phyloP scores from a whole-genome alignment of 1,140 invertebrate species.

The Fopius arisanus region DNA sequence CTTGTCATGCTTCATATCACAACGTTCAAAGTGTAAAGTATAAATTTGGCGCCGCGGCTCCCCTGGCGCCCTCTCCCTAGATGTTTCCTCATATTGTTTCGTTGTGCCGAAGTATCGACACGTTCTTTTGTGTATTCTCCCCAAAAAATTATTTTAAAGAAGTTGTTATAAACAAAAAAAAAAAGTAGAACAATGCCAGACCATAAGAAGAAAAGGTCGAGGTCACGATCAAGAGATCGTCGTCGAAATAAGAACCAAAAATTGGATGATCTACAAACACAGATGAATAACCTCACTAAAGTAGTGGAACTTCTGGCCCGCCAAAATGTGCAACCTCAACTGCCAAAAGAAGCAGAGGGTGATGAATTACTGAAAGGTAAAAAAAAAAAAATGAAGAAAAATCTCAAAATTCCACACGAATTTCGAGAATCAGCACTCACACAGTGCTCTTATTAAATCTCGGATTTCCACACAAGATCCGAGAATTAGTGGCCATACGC shows the following conservation, averaged over 20 bases:
- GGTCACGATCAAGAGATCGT: conserved; percentile 22
- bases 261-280: conserved; percentile 11
- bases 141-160: neutral
- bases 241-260: neutral
- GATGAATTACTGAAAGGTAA: no score
- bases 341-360: no score
- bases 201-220: conserved; percentile 9
- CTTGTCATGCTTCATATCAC: no score
- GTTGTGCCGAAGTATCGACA: conserved; percentile 16
- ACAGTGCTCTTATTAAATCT: neutral
- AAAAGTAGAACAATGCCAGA: neutral
- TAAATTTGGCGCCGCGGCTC: neutral
- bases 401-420: neutral
- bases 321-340: neutral
- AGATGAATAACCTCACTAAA: conserved; percentile 20
- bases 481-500: neutral
- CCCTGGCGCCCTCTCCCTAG: neutral
- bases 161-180: no score
- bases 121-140: neutral
- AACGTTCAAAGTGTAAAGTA: no score
- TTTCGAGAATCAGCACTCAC: neutral
- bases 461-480: neutral
- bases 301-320: neutral
- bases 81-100: conserved; percentile 2
- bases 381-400: neutral